Evolutionary conservation across 2,888 invertebrate species (phyloP).

Genomic region (Andrena praecox): DNA sequence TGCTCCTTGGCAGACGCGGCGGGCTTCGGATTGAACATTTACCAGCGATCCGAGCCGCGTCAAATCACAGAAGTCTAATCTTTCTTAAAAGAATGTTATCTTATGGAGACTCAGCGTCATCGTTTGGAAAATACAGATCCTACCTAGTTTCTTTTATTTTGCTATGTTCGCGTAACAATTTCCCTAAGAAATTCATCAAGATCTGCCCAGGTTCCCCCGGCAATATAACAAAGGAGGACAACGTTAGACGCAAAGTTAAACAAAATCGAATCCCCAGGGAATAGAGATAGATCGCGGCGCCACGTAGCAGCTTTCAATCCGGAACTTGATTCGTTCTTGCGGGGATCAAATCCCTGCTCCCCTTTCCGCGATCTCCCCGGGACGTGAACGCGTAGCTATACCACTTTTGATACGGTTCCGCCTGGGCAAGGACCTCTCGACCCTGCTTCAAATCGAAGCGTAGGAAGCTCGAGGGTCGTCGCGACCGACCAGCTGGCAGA

Average conservation of each 20-base stretch:
- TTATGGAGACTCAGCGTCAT: too few relatives aligned
- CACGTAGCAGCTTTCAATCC: conserved; percentile 33
- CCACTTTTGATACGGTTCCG: conserved; percentile 78
- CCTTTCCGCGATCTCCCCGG: conserved; percentile 48
- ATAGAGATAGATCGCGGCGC: conserved; percentile 15
- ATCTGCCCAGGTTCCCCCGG: too few relatives aligned
- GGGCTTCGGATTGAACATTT: too few relatives aligned
- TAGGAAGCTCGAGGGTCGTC: conserved; percentile 59
- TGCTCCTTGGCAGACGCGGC: too few relatives aligned
- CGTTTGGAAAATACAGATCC: too few relatives aligned
- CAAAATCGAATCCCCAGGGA: conserved; percentile 23
- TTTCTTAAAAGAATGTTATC: too few relatives aligned
- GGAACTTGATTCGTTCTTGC: conserved; percentile 28
- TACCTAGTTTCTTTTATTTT: too few relatives aligned
- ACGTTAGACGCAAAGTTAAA: conserved; percentile 1
- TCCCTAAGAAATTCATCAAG: too few relatives aligned
- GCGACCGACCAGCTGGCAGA: conserved; percentile 64
- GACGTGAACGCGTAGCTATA: conserved; percentile 59
- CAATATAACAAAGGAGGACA: not conserved
- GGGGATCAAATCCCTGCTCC: conserved; percentile 48
- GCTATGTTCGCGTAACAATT: too few relatives aligned
- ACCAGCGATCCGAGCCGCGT: too few relatives aligned
- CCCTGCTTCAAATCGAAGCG: conserved; percentile 69
- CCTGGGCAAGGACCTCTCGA: conserved; percentile 76
- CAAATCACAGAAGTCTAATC: too few relatives aligned